Evolutionary conservation across 2,888 invertebrate genomes (phyloP).

Genomic region (Microplitis manilae): DNA sequence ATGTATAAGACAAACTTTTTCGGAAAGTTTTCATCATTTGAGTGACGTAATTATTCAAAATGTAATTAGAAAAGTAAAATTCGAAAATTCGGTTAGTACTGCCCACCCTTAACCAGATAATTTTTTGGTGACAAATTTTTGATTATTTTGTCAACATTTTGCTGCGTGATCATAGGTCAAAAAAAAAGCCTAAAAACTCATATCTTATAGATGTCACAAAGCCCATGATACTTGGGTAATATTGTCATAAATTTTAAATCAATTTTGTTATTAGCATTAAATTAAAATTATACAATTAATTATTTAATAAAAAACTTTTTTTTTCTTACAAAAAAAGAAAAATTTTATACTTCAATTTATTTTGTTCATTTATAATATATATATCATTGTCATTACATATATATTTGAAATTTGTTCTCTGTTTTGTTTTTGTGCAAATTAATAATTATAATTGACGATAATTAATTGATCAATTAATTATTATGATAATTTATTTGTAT

Average conservation of each 20-base stretch:
- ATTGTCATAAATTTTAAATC: background rate
- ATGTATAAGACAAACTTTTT: too few relatives aligned
- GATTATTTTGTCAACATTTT: too few relatives aligned
- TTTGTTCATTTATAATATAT: slow-evolving; percentile 12
- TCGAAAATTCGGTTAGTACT: too few relatives aligned
- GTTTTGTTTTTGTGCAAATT: background rate
- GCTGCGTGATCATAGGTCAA: too few relatives aligned
- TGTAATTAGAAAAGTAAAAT: too few relatives aligned
- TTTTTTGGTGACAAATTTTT: too few relatives aligned
- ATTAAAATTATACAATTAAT: slow-evolving; percentile 5
- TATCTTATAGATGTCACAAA: too few relatives aligned
- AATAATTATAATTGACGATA: slow-evolving; percentile 5
- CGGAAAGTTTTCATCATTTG: too few relatives aligned
- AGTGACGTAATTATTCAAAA: too few relatives aligned
- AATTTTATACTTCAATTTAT: slow-evolving; percentile 37
- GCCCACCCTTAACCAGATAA: too few relatives aligned
- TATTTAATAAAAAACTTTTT: slow-evolving; percentile 30
- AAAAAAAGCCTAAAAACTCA: too few relatives aligned
- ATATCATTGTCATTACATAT: slow-evolving; percentile 33
- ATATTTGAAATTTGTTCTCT: slow-evolving; percentile 16
- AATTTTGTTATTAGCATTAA: background rate
- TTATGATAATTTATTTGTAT: background rate
- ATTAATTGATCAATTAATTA: background rate
- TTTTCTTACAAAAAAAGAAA: slow-evolving; percentile 25
- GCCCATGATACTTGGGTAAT: too few relatives aligned